phyloP scores from a whole-genome alignment of 2,797 vertebrate genomes.

The Melanitta fusca region DNA sequence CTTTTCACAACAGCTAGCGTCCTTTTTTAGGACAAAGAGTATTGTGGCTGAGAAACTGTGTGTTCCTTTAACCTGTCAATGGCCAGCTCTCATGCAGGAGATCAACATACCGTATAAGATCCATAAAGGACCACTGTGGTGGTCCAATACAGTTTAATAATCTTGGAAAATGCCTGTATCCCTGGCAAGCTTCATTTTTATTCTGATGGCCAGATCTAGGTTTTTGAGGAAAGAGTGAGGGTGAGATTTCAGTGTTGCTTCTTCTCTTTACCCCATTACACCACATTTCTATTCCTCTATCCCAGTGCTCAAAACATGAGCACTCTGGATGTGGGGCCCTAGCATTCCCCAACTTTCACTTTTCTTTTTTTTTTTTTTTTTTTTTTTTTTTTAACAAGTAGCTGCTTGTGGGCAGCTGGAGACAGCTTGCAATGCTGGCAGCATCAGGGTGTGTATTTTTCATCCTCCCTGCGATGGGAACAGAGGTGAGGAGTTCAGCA shows the following conservation, averaged over 20 bases:
- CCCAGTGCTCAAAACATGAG: neutral
- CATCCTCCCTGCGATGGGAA: neutral
- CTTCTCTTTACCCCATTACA: accelerated
- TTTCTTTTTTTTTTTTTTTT: neutral
- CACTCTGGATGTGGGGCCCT: neutral
- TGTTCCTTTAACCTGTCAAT: neutral
- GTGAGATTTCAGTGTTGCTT: neutral
- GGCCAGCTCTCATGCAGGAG: neutral
- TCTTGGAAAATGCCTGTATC: neutral
- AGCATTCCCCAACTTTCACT: neutral
- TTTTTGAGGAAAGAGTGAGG: neutral
- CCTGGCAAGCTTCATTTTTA: neutral
- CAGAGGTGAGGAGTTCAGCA: slow-evolving; percentile 54
- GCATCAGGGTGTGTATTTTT: neutral
- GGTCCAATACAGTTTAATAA: neutral
- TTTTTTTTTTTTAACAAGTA: too few relatives aligned
- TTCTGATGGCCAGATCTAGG: neutral
- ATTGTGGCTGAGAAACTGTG: neutral
- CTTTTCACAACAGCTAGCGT: neutral
- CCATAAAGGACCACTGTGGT: neutral
- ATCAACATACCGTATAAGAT: neutral
- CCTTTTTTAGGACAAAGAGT: neutral
- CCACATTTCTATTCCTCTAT: neutral
- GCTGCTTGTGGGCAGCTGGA: neutral
- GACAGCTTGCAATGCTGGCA: neutral